Evolutionary conservation across 2,797 vertebrate species (phyloP), one percentile per base, ranked within the genome.

Genomic region (Bothrops alternatus): DNA sequence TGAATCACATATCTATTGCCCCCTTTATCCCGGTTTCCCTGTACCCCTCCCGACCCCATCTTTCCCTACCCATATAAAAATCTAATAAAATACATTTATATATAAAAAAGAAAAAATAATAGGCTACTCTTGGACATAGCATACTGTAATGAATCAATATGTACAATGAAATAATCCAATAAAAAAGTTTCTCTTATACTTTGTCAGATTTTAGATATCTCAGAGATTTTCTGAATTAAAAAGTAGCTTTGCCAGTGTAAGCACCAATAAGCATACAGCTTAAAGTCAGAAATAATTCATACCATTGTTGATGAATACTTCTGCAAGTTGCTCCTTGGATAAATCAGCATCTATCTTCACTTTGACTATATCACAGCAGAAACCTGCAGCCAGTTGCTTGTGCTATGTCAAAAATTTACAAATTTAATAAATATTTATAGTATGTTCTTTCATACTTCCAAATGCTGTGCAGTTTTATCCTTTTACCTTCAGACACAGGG

Each of bases 261-360:
- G 58, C 8, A 90, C 20, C 0, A 7, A 2, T 89, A 93, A 88
- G 91, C 89, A 0, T 28, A 55, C 28, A 55, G 42, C 10, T 53
- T 89, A n/a, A 90, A 42, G 69, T 89, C 69, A 14, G 20, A 88
- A 78, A 90, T 42, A 56, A 2, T 60, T 50, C 97, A 98, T 98
- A 99, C 99, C 98, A 18, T 97, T 99, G 93, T 92, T 98, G 96
- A 99, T 98, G 97, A 99, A 99, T 56, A 98, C 96, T 94, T 99
- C 98, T 96, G 98, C 97, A 95, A 99, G 98, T 94, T 98, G 98
- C 94, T 99, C 98, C 97, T 98, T 99, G 96, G 98, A 98, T 96
- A 99, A 98, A 95, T 95, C 96, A 94, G 98, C 96, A 91, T 98
- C 98, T 96, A 99, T 98, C 96, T 99, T 97, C 86, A 99, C 98